These are phyloP conservation scores for Agrotis puta DNA, from an alignment of 2,888 invertebrate genomes.

Conservation along the genomic window DNA sequence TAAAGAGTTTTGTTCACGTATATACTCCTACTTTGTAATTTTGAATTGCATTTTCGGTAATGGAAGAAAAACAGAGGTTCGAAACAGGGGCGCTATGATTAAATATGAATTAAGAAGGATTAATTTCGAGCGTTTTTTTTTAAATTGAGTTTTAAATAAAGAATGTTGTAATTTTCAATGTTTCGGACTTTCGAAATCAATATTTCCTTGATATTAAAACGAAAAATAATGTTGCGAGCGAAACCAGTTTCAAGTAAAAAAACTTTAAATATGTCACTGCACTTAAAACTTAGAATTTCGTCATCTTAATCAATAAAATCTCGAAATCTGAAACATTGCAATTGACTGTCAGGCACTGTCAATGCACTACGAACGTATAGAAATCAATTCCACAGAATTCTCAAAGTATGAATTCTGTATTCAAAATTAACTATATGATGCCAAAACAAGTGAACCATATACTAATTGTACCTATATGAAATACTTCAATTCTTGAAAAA, in stretches of 20 bases:
- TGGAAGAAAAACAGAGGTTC: conserved; percentile 54
- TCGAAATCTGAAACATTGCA: no score
- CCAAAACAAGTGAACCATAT: no score
- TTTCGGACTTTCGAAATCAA: background rate
- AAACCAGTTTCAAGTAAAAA: background rate
- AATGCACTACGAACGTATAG: no score
- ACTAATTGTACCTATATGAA: no score
- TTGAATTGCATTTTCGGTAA: conserved; percentile 53
- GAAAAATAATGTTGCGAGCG: no score
- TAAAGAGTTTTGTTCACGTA: conserved; percentile 66
- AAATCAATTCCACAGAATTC: no score
- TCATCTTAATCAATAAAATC: no score
- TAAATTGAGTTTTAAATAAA: conserved; percentile 14
- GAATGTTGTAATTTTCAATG: background rate
- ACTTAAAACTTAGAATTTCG: background rate
- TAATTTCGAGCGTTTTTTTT: conserved; percentile 10
- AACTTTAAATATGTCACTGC: background rate
- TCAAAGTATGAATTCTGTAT: no score
- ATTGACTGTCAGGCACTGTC: no score
- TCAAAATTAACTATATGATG: no score
- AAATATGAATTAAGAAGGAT: conserved; percentile 47
- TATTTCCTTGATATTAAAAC: background rate
- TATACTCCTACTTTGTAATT: conserved; percentile 49
- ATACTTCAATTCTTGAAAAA: no score
- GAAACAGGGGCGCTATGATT: conserved; percentile 34